A percentile compares a stretch with the other conserved stretches of the same genome.
These are phyloP conservation scores for Spinus pinus DNA, from an alignment of 2,797 vertebrate species.

Conservation along the genomic window DNA sequence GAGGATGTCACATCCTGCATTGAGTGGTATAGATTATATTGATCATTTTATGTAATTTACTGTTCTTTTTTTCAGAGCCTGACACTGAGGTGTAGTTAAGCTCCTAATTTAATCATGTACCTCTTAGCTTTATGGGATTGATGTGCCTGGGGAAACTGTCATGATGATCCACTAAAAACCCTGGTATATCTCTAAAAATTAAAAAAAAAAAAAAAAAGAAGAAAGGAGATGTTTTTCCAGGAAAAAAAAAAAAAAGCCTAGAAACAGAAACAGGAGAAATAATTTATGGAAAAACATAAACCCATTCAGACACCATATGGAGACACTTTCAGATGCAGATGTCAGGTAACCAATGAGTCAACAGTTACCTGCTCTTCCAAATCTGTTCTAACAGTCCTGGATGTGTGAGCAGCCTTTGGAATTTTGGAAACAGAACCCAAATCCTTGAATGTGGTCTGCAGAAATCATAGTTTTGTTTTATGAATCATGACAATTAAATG, in stretches of 20 bases:
- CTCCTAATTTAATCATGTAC: constrained; percentile 48
- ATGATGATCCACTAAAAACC: not conserved
- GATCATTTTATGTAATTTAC: constrained; percentile 34
- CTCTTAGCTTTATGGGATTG: constrained; percentile 36
- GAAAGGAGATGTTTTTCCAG: not conserved
- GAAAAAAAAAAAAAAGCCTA: not conserved
- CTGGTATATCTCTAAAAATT: not conserved
- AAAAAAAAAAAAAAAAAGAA: not conserved
- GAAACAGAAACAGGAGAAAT: constrained; percentile 1
- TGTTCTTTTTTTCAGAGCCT: constrained; percentile 3
- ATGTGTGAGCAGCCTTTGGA: not conserved
- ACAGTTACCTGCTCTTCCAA: not conserved
- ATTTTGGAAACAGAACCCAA: not conserved
- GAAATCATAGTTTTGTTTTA: not conserved
- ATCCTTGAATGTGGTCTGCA: not conserved
- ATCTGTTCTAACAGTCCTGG: not conserved
- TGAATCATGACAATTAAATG: not conserved
- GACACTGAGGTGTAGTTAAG: constrained; percentile 28
- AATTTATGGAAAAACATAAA: not conserved
- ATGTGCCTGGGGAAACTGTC: not conserved
- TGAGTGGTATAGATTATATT: constrained; percentile 12
- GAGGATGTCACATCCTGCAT: constrained; percentile 26
- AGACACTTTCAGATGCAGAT: not conserved
- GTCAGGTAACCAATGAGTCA: not conserved
- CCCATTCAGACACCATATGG: not conserved